Evolutionary conservation across 53 echinoderm and acorn worm genomes (phyloP).

Genomic region (Arbacia lixula): DNA sequence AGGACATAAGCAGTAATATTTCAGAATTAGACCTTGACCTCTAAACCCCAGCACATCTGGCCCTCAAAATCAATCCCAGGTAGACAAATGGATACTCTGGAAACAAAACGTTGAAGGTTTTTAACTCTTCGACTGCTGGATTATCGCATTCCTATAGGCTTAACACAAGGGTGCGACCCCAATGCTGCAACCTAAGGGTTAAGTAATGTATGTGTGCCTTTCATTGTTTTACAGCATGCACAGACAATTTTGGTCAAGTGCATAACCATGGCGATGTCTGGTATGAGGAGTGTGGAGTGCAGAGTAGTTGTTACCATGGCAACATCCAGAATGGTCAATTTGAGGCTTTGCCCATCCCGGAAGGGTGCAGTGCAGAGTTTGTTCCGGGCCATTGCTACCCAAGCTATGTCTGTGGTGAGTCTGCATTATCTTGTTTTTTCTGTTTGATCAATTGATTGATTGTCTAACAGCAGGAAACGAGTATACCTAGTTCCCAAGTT

Average conservation of each 20-base stretch:
- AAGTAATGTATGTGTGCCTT: neutral
- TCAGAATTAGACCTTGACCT: too few species aligned
- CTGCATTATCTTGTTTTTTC: too few species aligned
- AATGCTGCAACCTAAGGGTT: neutral
- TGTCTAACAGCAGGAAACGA: too few species aligned
- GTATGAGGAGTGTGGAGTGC: slow-evolving; percentile 38
- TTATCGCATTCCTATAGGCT: too few species aligned
- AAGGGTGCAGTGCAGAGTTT: slow-evolving; percentile 11
- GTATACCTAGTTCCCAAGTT: too few species aligned
- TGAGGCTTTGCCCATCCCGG: slow-evolving; percentile 20
- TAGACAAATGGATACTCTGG: too few species aligned
- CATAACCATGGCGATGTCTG: slow-evolving; percentile 57
- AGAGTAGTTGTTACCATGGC: slow-evolving; percentile 61
- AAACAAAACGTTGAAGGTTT: too few species aligned
- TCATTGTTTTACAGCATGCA: slow-evolving; percentile 58
- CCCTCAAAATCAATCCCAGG: too few species aligned
- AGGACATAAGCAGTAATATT: too few species aligned
- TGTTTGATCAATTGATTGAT: too few species aligned
- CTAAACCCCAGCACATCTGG: too few species aligned
- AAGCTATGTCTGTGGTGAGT: slow-evolving; percentile 60
- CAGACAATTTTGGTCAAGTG: slow-evolving; percentile 37
- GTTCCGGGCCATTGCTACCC: slow-evolving; percentile 55
- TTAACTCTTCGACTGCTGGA: too few species aligned
- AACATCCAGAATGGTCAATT: slow-evolving; percentile 26
- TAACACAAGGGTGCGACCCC: neutral